These are phyloP conservation scores for Micrastur ruficollis DNA, from an alignment of 2,797 vertebrate species.

Conservation along the genomic window DNA sequence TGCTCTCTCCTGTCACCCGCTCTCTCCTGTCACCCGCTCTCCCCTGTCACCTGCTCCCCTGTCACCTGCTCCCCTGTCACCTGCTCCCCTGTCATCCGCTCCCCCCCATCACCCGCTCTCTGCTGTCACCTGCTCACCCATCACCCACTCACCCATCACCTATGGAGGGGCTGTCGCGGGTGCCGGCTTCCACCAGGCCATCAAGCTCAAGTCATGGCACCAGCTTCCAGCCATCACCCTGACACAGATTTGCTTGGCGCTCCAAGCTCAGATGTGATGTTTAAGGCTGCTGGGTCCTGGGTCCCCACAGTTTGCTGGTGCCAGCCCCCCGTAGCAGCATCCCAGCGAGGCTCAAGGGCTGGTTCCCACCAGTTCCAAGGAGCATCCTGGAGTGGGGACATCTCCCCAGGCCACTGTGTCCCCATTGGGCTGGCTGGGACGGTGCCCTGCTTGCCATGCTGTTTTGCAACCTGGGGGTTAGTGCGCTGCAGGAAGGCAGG, in stretches of 20 bases:
- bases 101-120: background rate
- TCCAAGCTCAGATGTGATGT: background rate
- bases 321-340: background rate
- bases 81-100: background rate
- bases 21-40: no score
- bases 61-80: background rate
- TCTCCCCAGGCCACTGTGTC: rapidly evolving
- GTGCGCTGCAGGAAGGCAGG: background rate
- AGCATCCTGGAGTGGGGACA: background rate
- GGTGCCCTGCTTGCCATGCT: rapidly evolving
- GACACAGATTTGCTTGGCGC: background rate
- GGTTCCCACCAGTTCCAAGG: rapidly evolving
- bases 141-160: background rate
- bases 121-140: background rate
- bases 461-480: rapidly evolving
- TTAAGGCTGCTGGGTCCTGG: no score
- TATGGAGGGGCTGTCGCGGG: rapidly evolving
- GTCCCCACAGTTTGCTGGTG: rapidly evolving
- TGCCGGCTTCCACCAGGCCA: background rate
- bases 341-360: no score
- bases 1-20: no score
- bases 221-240: rapidly evolving
- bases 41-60: no score
- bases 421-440: background rate
- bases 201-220: background rate